These are phyloP conservation scores for Fragum whitleyi DNA, from an alignment of 2,888 invertebrate species.

Conservation along the genomic window DNA sequence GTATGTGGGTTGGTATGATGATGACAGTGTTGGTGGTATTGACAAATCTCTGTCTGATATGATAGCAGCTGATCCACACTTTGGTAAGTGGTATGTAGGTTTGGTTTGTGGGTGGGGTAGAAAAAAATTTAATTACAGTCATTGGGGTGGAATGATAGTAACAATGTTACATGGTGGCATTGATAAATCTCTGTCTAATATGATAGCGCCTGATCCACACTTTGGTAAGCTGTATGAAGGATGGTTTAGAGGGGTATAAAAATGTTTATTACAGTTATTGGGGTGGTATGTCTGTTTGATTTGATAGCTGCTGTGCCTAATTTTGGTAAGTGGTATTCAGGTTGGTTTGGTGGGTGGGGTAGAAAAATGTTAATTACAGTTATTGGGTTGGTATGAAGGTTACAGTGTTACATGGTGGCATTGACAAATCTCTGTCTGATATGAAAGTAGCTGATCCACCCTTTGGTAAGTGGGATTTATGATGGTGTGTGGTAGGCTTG, in stretches of 20 bases:
- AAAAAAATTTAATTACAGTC: too few relatives aligned
- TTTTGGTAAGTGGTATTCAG: conserved; percentile 86
- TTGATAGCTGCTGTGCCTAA: conserved; percentile 85
- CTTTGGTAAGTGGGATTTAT: conserved; percentile 86
- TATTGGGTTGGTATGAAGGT: conserved; percentile 85
- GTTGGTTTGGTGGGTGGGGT: too few relatives aligned
- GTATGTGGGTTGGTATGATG: conserved; percentile 86
- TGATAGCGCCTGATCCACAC: conserved; percentile 85
- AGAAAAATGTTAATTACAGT: too few relatives aligned
- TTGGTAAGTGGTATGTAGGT: too few relatives aligned
- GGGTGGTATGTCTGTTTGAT: conserved; percentile 84
- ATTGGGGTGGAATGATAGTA: conserved; percentile 85
- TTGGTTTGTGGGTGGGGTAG: too few relatives aligned
- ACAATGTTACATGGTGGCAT: conserved; percentile 86
- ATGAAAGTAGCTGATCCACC: conserved; percentile 85
- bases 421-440: conserved; percentile 83
- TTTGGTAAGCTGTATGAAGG: conserved; percentile 86
- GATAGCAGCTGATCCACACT: conserved; percentile 85
- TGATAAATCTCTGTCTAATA: conserved; percentile 81
- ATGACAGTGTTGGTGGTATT: conserved; percentile 85
- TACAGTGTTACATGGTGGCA: conserved; percentile 85
- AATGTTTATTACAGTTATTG: conserved; percentile 79
- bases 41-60: conserved; percentile 83
- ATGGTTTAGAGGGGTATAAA: too few relatives aligned
- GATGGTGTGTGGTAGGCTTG: too few relatives aligned